Percentiles rank a stretch among this genome's conserved stretches.
phyloP scores from a whole-genome alignment of 2,888 invertebrate genomes.

The Drosophila paranaensis region DNA sequence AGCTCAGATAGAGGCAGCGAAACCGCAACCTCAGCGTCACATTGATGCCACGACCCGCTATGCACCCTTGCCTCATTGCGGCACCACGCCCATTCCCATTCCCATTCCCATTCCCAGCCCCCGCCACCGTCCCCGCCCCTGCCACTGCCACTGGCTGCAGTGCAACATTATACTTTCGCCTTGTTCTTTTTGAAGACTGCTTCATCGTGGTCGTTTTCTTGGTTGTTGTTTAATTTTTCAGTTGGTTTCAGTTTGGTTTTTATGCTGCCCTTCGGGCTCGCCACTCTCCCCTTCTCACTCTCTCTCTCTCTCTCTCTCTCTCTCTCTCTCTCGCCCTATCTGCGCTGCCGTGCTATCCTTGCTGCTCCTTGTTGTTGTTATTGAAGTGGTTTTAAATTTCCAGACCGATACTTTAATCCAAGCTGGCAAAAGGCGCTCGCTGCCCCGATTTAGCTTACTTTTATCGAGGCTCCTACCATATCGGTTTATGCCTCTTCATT shows the following conservation, averaged over 20 bases:
- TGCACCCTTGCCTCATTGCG: slow-evolving; percentile 12
- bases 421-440: slow-evolving; percentile 30
- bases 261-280: slow-evolving; percentile 18
- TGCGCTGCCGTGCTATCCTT: neutral
- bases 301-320: neutral
- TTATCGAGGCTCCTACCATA: slow-evolving; percentile 36
- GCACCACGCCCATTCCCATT: slow-evolving; percentile 1
- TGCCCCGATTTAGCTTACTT: slow-evolving; percentile 47
- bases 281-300: neutral
- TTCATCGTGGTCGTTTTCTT: slow-evolving; percentile 45
- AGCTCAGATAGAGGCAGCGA: slow-evolving; percentile 2
- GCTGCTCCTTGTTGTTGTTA: slow-evolving; percentile 28
- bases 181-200: slow-evolving; percentile 50
- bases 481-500: slow-evolving; percentile 17
- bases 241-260: slow-evolving; percentile 61
- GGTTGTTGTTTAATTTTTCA: slow-evolving; percentile 63
- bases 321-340: neutral
- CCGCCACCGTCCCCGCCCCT: neutral
- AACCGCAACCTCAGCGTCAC: slow-evolving; percentile 58
- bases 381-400: slow-evolving; percentile 67
- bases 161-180: slow-evolving; percentile 59
- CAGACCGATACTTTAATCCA: slow-evolving; percentile 66
- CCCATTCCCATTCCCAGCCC: too few relatives aligned
- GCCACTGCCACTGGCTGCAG: slow-evolving; percentile 20
- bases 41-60: slow-evolving; percentile 43